Evolutionary conservation across 2,888 invertebrate species (phyloP), one percentile per base, ranked within the genome.

Genomic region (Thelaira solivaga): DNA sequence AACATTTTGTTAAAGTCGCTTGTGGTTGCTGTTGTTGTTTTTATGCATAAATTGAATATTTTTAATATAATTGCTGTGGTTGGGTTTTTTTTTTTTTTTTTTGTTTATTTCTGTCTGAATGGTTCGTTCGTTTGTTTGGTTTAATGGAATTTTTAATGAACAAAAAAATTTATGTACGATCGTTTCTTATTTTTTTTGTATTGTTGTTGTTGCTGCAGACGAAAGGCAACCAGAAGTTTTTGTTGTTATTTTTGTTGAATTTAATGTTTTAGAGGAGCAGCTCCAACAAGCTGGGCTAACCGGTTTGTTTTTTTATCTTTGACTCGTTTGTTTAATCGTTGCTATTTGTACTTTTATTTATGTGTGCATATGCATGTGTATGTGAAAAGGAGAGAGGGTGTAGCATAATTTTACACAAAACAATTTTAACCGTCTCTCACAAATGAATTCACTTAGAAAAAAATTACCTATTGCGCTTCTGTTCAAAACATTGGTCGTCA

Each of bases 61-160:
- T 65, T 65, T 16, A 41, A 59, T 53, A 59, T 74, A 74, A 62
- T 47, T 61, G 45, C n/a, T 47, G 29, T 34, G 11, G 41, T 65
- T 51, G 26, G 16, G 45, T 22, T 43, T n/a, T 45, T 13, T 43
- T 34, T 16, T 47, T 41, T 13, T 45, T 29, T 10, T 41, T 18
- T 55, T 31, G 24, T 45, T 24, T 53, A 31, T 76, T 76, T 76
- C 68, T 71, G 26, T 34, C 65, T 62, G 43, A 65, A 65, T 16
- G 53, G 34, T 43, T 74, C 43, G 64, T 55, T 68, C 36, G 31
- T 59, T 72, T 67, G 65, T 64, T 74, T 69, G 45, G 45, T 8
- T 81, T 81, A 81, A 82, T 80, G 78, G 80, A 81, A 83, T 81
- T 80, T 81, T n/a, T n/a, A n/a, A 81, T 82, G 78, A 83, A 79